phyloP scores from a whole-genome alignment of 2,113 vertebrate genomes.

The Lamprologus callipterus region DNA sequence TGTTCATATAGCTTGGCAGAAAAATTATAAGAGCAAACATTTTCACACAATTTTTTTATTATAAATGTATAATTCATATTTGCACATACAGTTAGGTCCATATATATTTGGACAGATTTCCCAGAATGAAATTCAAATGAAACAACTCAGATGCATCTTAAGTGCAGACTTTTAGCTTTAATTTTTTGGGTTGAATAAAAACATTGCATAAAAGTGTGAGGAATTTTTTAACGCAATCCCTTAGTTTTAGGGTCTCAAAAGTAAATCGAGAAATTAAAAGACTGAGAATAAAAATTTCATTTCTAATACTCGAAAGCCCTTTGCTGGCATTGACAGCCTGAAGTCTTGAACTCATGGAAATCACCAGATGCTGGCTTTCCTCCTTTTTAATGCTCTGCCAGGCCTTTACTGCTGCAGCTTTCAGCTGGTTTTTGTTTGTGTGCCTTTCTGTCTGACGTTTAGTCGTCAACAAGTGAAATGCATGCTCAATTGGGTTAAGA shows the following conservation, averaged over 20 bases:
- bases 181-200: background rate
- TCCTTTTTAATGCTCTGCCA: background rate
- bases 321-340: background rate
- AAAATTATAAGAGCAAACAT: background rate
- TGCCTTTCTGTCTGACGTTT: rapidly evolving
- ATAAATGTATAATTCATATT: background rate
- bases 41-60: background rate
- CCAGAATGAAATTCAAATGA: background rate
- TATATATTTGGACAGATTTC: background rate
- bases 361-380: background rate
- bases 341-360: background rate
- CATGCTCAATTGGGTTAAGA: background rate
- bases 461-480: background rate
- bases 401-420: background rate
- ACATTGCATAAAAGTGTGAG: background rate
- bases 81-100: background rate
- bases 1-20: background rate
- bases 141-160: background rate
- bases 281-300: rapidly evolving
- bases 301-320: rapidly evolving
- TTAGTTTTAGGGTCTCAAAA: background rate
- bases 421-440: rapidly evolving
- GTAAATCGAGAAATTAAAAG: background rate
- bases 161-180: rapidly evolving
- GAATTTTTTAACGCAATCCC: background rate